Conservation (phyloP, 2,113 vertebrate genomes). For the Mesoclemmys tuberculata region DNA sequence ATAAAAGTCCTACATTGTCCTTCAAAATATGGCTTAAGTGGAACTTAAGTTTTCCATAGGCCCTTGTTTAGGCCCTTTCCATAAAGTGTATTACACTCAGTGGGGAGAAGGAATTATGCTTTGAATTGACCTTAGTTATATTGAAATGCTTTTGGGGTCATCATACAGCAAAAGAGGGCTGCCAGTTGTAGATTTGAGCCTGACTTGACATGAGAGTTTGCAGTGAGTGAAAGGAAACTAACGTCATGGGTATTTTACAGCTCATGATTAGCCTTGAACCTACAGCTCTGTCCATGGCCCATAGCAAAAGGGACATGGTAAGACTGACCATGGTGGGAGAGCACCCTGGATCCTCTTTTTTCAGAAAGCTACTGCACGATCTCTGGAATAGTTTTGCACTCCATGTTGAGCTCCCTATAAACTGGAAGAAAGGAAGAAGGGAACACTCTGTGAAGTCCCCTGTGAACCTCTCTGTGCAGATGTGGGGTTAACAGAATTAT, state of each 20-base stretch:
- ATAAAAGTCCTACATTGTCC: neutral
- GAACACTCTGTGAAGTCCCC: neutral
- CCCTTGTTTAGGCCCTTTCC: neutral
- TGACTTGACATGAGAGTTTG: neutral
- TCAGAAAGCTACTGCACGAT: neutral
- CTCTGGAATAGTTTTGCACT: neutral
- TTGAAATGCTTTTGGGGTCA: neutral
- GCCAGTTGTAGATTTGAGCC: neutral
- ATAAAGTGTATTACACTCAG: neutral
- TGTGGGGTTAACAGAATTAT: neutral
- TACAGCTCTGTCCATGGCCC: neutral
- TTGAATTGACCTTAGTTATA: neutral
- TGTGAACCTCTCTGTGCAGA: neutral
- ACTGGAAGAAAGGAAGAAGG: neutral
- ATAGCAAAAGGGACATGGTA: neutral
- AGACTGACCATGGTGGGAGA: neutral
- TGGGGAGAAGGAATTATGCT: neutral
- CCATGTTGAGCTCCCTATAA: neutral
- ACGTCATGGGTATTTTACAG: neutral
- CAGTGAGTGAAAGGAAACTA: neutral
- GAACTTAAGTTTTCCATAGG: neutral
- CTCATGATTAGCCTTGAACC: neutral
- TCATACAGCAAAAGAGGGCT: neutral
- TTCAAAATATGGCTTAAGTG: neutral
- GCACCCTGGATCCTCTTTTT: too few species aligned